These are phyloP conservation scores for Macrostomum cliftonense DNA, from an alignment of 2,888 invertebrate genomes.

Conservation along the genomic window DNA sequence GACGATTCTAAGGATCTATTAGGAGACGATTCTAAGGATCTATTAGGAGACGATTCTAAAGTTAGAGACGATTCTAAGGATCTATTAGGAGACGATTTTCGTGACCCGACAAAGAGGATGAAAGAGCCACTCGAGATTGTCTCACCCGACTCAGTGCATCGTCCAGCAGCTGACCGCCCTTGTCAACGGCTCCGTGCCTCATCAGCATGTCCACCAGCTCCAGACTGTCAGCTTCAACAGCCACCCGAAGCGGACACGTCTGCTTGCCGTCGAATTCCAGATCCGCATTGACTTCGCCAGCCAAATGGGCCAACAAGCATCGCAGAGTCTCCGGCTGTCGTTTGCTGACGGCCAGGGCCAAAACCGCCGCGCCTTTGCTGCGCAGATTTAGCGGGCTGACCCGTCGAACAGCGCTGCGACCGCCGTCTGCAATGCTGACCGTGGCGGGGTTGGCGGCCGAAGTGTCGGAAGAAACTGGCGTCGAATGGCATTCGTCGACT, in stretches of 20 bases:
- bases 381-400: constrained; percentile 31
- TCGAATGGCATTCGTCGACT: too few relatives aligned
- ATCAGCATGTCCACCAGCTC: constrained; percentile 58
- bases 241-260: constrained; percentile 46
- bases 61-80: too few relatives aligned
- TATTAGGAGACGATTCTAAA: too few relatives aligned
- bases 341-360: constrained; percentile 16
- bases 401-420: constrained; percentile 15
- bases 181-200: constrained; percentile 61
- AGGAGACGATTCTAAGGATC: too few relatives aligned
- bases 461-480: too few relatives aligned
- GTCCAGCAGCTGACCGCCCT: constrained; percentile 58
- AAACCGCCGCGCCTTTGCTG: constrained; percentile 17
- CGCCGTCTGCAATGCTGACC: constrained; percentile 12
- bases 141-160: constrained; percentile 45
- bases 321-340: constrained; percentile 10
- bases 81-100: too few relatives aligned
- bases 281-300: constrained; percentile 16
- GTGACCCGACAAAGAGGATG: too few relatives aligned
- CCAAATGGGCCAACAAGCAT: constrained; percentile 31
- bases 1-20: too few relatives aligned
- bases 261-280: constrained; percentile 17
- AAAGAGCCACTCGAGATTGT: too few relatives aligned
- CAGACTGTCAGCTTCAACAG: constrained; percentile 50
- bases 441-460: too few relatives aligned